Evolutionary conservation across 1,140 invertebrate species (phyloP), one percentile per base, ranked within the genome.

Genomic region (Lordiphosa mommai): DNA sequence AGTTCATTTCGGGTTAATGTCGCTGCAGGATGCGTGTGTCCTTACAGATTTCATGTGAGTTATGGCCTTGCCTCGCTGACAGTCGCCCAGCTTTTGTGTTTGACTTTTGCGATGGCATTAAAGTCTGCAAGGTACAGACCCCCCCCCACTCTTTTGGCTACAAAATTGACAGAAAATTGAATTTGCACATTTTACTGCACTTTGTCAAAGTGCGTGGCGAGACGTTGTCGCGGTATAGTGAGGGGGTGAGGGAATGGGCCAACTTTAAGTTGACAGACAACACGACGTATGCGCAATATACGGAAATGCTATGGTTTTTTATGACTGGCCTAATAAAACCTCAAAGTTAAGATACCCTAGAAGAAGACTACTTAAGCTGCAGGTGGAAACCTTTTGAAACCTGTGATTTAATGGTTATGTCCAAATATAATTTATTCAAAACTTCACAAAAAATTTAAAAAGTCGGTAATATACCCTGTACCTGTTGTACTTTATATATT

Each of bases 1-100:
- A 80, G 76, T 76, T 80, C 76, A 80, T 80, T 80, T 80, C 48
- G 76, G 76, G 76, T 82, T 80, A 80, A 80, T 80, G 76, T 80
- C 69, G 56, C 60, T 59, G 64, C 55, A 40, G 46, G 76, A 69
- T 82, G 76, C 66, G 76, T 74, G 58, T 40, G 46, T 76, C 70
- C 77, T 76, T 74, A 71, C 71, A 68, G 76, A 76, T 82, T 80
- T 76, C 77, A 74, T 82, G 77, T 82, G 71, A 80, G 71, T 80
- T 80, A 80, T 80, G 76, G 61, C 74, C 74, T 47, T 27, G 32
- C 34, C 30, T 37, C n/a, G 33, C 7, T 36, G 47, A 17, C 29
- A 27, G 40, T 38, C 5, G 13, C 13, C 10, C 44, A 30, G 7
- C 43, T 47, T 23, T 51, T 49, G 37, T 56, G 38, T 55, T 34